Percentiles rank a stretch among this genome's conserved stretches.
Evolutionary conservation across 2,113 vertebrate genomes (phyloP).

Genomic region (Daphoenositta chrysoptera): DNA sequence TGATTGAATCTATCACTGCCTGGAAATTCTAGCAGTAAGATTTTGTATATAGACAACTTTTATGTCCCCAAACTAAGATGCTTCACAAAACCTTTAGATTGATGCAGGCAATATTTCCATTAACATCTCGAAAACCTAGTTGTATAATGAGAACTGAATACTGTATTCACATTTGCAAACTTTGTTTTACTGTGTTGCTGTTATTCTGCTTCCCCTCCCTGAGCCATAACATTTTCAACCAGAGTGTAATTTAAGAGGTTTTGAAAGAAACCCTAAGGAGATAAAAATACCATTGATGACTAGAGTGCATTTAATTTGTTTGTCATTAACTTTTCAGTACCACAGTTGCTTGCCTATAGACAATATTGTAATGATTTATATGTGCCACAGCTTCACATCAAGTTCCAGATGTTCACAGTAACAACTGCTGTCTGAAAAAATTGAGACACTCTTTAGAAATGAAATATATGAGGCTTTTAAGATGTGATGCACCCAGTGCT

Average conservation of each 20-base stretch:
- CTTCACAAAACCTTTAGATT: background rate
- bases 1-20: background rate
- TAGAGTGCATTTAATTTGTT: background rate
- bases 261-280: background rate
- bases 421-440: background rate
- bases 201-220: background rate
- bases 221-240: background rate
- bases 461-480: conserved; percentile 2
- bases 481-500: background rate
- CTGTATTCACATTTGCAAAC: background rate
- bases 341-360: background rate
- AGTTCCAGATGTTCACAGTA: conserved; percentile 34
- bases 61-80: background rate
- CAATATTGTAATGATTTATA: background rate
- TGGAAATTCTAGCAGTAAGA: background rate
- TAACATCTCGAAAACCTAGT: background rate
- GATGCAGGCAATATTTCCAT: background rate
- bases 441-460: background rate
- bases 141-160: background rate
- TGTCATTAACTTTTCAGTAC: background rate
- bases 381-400: background rate
- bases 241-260: background rate
- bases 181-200: background rate
- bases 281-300: background rate
- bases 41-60: background rate